phyloP scores from a whole-genome alignment of 2,797 vertebrate species.

The Cynopterus sphinx region DNA sequence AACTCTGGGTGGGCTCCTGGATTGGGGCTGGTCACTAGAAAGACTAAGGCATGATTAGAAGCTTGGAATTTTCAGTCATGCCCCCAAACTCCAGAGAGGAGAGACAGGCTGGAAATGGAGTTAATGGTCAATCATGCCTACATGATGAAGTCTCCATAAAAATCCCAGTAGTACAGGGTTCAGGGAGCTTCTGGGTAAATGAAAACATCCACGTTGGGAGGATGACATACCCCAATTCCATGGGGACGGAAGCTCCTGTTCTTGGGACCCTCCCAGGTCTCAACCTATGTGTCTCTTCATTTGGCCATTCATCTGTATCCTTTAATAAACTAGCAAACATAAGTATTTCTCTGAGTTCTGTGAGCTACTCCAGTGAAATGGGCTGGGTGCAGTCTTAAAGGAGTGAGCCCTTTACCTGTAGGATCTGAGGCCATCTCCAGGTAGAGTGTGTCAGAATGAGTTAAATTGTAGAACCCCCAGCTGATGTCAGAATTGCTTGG shows the following conservation, averaged over 20 bases:
- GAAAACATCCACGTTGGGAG: neutral
- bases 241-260: neutral
- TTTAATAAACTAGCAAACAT: neutral
- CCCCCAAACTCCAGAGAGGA: neutral
- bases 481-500: neutral
- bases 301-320: neutral
- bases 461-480: neutral
- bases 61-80: neutral
- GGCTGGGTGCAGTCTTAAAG: neutral
- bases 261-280: neutral
- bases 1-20: neutral
- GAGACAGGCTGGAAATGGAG: neutral
- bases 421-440: neutral
- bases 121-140: neutral
- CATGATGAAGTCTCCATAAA: neutral
- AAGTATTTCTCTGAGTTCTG: neutral
- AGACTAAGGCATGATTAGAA: neutral
- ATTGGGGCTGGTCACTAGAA: neutral
- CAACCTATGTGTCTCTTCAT: neutral
- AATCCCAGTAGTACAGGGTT: neutral
- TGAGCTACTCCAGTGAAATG: neutral
- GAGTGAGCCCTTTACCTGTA: neutral
- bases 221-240: neutral
- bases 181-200: neutral
- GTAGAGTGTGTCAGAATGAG: neutral